Evolutionary conservation across 2,888 invertebrate species (phyloP).

Genomic region (Drosophila lacicola): DNA sequence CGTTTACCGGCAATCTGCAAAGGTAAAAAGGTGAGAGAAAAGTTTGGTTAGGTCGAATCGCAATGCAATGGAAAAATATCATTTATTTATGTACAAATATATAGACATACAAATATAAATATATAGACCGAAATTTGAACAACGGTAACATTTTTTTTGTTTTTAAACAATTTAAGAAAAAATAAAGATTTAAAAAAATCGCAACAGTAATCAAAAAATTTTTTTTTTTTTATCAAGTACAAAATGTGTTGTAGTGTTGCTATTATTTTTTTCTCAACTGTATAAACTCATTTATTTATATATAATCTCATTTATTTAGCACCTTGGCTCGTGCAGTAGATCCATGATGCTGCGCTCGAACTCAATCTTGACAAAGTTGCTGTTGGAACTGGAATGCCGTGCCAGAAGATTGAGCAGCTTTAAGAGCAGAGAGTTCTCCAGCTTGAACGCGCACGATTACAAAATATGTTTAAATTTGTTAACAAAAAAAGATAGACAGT

Average conservation of each 20-base stretch:
- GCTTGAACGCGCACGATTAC: conserved; percentile 50
- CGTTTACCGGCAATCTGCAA: conserved; percentile 92
- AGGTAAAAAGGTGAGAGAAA: conserved; percentile 73
- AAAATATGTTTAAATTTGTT: neutral
- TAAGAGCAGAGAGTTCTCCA: conserved; percentile 77
- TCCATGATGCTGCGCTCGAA: conserved; percentile 85
- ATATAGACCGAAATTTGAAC: too few relatives aligned
- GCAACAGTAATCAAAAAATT: too few relatives aligned
- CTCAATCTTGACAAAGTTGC: conserved; percentile 81
- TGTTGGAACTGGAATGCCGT: conserved; percentile 58
- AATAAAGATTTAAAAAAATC: too few relatives aligned
- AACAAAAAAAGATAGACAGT: neutral
- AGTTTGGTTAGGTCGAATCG: conserved; percentile 42
- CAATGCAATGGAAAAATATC: neutral
- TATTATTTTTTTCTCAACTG: too few relatives aligned
- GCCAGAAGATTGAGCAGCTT: conserved; percentile 75
- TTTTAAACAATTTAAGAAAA: too few relatives aligned
- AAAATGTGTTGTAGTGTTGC: too few relatives aligned
- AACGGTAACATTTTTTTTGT: too few relatives aligned
- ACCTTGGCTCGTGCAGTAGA: conserved; percentile 81
- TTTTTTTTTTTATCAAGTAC: too few relatives aligned
- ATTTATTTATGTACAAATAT: too few relatives aligned
- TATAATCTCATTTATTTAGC: conserved; percentile 3
- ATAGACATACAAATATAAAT: too few relatives aligned
- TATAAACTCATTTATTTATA: conserved; percentile 1